Conservation (phyloP, 2,888 invertebrate species). For the Gastrophysa polygoni region DNA sequence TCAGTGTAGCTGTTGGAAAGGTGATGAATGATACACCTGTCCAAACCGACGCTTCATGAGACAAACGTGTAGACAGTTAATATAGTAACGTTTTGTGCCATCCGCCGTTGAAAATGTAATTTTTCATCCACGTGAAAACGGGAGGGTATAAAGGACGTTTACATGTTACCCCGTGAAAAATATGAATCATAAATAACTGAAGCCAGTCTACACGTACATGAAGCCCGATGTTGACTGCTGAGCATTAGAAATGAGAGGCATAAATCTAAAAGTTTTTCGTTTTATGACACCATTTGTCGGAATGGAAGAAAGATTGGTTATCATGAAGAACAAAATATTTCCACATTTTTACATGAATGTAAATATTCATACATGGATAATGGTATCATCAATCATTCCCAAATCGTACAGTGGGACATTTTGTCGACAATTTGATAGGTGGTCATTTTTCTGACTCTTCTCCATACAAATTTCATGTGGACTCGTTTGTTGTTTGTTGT, state of each 20-base stretch:
- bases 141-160: slow-evolving; percentile 13
- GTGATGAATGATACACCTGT: slow-evolving; percentile 5
- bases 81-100: slow-evolving; percentile 9
- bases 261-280: slow-evolving; percentile 17
- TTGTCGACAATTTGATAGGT: neutral
- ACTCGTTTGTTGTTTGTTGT: too few species aligned
- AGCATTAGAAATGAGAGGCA: slow-evolving; percentile 13
- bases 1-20: neutral
- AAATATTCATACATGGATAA: neutral
- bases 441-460: too few species aligned
- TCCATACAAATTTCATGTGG: too few species aligned
- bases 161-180: slow-evolving; percentile 21
- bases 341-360: neutral
- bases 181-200: slow-evolving; percentile 19
- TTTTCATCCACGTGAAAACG: slow-evolving; percentile 11
- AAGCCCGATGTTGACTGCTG: slow-evolving; percentile 17
- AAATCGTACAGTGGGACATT: neutral
- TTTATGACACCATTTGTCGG: slow-evolving; percentile 14
- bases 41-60: neutral
- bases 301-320: slow-evolving; percentile 17
- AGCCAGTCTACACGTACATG: slow-evolving; percentile 14
- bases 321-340: neutral
- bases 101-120: slow-evolving; percentile 8
- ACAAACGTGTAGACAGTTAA: slow-evolving; percentile 5
- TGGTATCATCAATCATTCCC: neutral